phyloP scores from a whole-genome alignment of 1,140 invertebrate species.

The Antheraea pernyi region DNA sequence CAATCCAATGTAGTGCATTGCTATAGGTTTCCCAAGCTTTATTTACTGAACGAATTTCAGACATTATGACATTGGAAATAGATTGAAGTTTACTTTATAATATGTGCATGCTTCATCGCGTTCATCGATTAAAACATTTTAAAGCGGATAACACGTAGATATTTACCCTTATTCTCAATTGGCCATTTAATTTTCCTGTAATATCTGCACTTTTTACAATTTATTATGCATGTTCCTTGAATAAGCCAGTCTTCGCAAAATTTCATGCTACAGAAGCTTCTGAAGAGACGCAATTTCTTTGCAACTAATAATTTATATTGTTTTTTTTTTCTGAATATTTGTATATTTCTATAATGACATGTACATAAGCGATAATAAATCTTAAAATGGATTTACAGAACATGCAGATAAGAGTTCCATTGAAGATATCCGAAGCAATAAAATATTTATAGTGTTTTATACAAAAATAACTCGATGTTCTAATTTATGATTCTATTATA shows the following conservation, averaged over 20 bases:
- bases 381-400: neutral
- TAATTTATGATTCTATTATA: slow-evolving; percentile 48
- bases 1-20: too few species aligned
- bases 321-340: neutral
- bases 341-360: neutral
- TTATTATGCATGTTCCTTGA: slow-evolving; percentile 29
- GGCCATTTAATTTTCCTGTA: slow-evolving; percentile 62
- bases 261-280: neutral
- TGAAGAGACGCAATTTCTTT: neutral
- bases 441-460: neutral
- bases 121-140: slow-evolving; percentile 66
- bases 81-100: slow-evolving; percentile 9
- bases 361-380: neutral
- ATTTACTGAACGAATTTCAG: slow-evolving; percentile 23
- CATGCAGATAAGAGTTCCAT: neutral
- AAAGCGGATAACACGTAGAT: slow-evolving; percentile 63
- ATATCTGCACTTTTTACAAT: slow-evolving; percentile 23
- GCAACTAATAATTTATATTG: neutral
- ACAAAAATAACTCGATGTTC: neutral
- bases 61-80: slow-evolving; percentile 17
- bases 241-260: neutral
- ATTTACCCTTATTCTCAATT: slow-evolving; percentile 25
- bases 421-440: neutral
- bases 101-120: slow-evolving; percentile 49
- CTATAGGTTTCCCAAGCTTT: neutral